A percentile compares a stretch with the other conserved stretches of the same genome.
phyloP scores from a whole-genome alignment of 2,888 invertebrate genomes.

The Trissoscelio sp. region DNA sequence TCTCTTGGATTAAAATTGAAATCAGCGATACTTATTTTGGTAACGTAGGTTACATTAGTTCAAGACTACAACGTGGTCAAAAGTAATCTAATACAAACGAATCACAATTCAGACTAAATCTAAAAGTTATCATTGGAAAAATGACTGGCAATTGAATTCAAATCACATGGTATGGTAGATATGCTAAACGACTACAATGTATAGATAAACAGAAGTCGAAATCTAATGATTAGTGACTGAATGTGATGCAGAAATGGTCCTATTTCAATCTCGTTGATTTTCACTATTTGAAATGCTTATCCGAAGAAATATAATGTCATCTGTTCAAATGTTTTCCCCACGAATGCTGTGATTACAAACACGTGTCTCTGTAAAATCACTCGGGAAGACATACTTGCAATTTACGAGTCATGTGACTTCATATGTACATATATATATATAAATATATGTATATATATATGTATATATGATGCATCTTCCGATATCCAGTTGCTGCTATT shows the following conservation, averaged over 20 bases:
- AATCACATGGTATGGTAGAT: constrained; percentile 20
- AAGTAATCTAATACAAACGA: constrained; percentile 28
- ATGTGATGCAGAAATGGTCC: constrained; percentile 22
- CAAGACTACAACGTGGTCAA: constrained; percentile 14
- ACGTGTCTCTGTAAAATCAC: constrained; percentile 23
- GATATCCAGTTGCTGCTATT: constrained; percentile 49
- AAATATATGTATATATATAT: constrained; percentile 18
- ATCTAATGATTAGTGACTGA: constrained; percentile 25
- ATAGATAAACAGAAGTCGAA: constrained; percentile 27
- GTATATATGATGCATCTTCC: constrained; percentile 37
- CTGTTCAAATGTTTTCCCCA: constrained; percentile 7
- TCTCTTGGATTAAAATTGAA: neutral
- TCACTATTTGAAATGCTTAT: neutral
- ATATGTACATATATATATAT: constrained; percentile 6
- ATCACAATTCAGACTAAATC: constrained; percentile 27
- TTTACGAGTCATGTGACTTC: constrained; percentile 25
- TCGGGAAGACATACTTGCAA: constrained; percentile 4
- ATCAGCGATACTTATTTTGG: constrained; percentile 7
- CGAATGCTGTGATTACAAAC: constrained; percentile 4
- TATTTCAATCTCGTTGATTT: constrained; percentile 4
- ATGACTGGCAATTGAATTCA: constrained; percentile 9
- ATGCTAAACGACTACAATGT: constrained; percentile 22
- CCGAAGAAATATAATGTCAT: neutral
- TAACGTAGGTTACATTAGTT: constrained; percentile 7
- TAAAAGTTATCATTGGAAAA: constrained; percentile 25